Evolutionary conservation across 2,797 vertebrate genomes (phyloP).

Genomic region (Hydrophis major): DNA sequence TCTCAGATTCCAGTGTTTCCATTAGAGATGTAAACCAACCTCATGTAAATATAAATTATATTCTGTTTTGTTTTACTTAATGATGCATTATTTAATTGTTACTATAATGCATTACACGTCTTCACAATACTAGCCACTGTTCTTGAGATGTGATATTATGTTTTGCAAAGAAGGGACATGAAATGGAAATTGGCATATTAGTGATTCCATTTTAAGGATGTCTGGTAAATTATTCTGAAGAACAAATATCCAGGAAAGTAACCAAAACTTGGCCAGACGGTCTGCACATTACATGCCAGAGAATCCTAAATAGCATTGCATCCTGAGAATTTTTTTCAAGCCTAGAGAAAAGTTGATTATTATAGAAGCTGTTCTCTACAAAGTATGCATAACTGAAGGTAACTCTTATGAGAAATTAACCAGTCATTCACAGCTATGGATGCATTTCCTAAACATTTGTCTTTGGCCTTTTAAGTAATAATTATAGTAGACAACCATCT

Average conservation of each 20-base stretch:
- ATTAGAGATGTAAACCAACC: neutral
- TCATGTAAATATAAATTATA: conserved; percentile 23
- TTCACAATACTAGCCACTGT: conserved; percentile 4
- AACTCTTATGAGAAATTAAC: conserved; percentile 46
- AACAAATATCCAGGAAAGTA: conserved; percentile 66
- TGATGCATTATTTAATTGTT: conserved; percentile 33
- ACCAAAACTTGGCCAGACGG: conserved; percentile 64
- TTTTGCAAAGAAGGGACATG: conserved; percentile 69
- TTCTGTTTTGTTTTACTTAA: conserved; percentile 22
- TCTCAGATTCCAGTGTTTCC: neutral
- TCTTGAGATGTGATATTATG: conserved; percentile 55
- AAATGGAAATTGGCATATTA: conserved; percentile 71
- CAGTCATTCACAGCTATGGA: conserved; percentile 62
- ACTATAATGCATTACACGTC: conserved; percentile 29
- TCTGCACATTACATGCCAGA: conserved; percentile 55
- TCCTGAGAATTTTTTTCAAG: conserved; percentile 37
- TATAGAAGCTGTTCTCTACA: conserved; percentile 48
- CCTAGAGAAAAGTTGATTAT: conserved; percentile 57
- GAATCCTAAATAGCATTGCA: conserved; percentile 49
- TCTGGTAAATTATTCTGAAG: conserved; percentile 74
- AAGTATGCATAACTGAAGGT: conserved; percentile 41
- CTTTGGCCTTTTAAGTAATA: conserved; percentile 66
- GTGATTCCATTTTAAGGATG: conserved; percentile 64
- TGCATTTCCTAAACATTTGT: conserved; percentile 68
- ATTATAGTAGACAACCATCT: conserved; percentile 69